Base-by-base conservation (phyloP, 2,113 vertebrate species). In the Heptranchias perlo region DNA sequence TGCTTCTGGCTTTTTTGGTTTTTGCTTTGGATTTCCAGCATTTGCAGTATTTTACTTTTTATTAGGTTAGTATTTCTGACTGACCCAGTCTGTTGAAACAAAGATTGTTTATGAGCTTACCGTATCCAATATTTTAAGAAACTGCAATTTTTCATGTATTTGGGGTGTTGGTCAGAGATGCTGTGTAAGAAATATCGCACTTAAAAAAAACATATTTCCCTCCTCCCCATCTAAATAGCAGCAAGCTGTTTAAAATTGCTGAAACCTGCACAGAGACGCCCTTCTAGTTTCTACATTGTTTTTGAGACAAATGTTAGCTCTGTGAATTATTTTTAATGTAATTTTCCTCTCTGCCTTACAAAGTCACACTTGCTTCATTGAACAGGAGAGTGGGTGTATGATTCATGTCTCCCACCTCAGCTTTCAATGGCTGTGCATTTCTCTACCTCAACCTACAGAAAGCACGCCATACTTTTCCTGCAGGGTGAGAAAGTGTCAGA, bases 311-410 rank as follows among this genome's bases (percentile, higher is more conserved):
- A 39, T 91, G 52, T 58, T 91, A 58, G 28, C 54, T 23, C 35
- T 93, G 23, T 25, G 10, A 67, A 73, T 31, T 89, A 93, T 64
- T 61, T 93, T 93, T 21, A 93, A 62, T 93, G 21, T n/a, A 62
- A 93, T 93, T 93, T 91, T 93, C 58, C 61, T 35, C n/a, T 93
- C 54, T n/a, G n/a, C 35, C 54, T 93, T 47, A 62, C 58, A 39
- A 58, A 89, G 10, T 89, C 52, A 58, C 25, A 87, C 39, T 82
- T 89, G 49, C 52, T 61, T 92, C 89, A 93, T 93, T 93, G 4
- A 93, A 62, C 58, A 93, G 89, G 89, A 93, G 89, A 62, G 58
- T 93, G 58, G 86, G 58, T 3, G 58, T 64, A 93, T 93, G 89
- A 93, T 64, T 93, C 89, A 93, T 39, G 35, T 21, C 58, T 93